A percentile compares a stretch with the other conserved stretches of the same genome.
Evolutionary conservation across 2,113 vertebrate genomes (phyloP).

Genomic region (Crotalus helleri): DNA sequence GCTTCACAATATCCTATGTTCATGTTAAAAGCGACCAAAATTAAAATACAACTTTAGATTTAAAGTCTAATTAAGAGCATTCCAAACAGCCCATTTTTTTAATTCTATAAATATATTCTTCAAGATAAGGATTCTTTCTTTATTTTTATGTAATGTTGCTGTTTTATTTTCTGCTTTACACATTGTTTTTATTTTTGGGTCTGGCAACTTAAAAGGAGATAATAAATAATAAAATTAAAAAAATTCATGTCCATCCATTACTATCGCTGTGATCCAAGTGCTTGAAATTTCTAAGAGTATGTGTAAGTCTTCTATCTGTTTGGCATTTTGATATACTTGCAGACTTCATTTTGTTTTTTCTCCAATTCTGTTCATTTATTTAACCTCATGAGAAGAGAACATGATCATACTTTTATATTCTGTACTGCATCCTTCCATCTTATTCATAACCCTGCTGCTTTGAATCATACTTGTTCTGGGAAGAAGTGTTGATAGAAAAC

Average conservation of each 20-base stretch:
- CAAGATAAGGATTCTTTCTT: slow-evolving; percentile 42
- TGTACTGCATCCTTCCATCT: slow-evolving; percentile 68
- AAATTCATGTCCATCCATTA: slow-evolving; percentile 80
- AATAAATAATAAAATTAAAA: slow-evolving; percentile 58
- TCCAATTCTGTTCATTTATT: slow-evolving; percentile 79
- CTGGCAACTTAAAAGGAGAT: slow-evolving; percentile 75
- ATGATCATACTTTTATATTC: slow-evolving; percentile 73
- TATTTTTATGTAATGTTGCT: slow-evolving; percentile 59
- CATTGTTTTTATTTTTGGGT: slow-evolving; percentile 78
- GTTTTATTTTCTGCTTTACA: slow-evolving; percentile 68
- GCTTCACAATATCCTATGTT: slow-evolving; percentile 45
- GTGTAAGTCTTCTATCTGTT: slow-evolving; percentile 81
- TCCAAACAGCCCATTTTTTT: slow-evolving; percentile 29
- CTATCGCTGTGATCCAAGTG: slow-evolving; percentile 77
- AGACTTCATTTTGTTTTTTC: slow-evolving; percentile 89
- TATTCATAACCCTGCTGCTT: slow-evolving; percentile 70
- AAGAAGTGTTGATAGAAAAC: slow-evolving; percentile 54
- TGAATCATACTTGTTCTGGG: slow-evolving; percentile 66
- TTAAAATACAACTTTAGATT: slow-evolving; percentile 37
- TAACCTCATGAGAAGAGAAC: slow-evolving; percentile 75
- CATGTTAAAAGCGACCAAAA: slow-evolving; percentile 34
- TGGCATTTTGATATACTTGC: slow-evolving; percentile 81
- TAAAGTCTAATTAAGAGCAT: neutral
- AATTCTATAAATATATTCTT: slow-evolving; percentile 33
- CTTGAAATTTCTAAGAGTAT: slow-evolving; percentile 77